Evolutionary conservation across 2,113 vertebrate species (phyloP).

Genomic region (Daphoenositta chrysoptera): DNA sequence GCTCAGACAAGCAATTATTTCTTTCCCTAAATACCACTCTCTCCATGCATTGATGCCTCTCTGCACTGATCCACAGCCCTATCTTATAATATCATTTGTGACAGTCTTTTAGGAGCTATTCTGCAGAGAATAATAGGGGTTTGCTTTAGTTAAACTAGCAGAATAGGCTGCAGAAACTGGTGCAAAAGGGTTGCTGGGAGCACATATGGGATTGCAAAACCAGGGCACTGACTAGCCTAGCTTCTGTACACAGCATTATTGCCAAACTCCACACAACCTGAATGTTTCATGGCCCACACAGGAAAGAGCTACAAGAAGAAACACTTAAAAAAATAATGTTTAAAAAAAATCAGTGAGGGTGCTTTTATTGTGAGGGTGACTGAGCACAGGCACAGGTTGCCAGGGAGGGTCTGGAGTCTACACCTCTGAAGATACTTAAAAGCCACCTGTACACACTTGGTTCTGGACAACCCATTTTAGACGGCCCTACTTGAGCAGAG

Average conservation of each 20-base stretch:
- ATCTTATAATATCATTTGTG: neutral
- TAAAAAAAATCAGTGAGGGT: neutral
- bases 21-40: constrained; percentile 43
- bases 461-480: too few species aligned
- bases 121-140: neutral
- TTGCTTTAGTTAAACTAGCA: neutral
- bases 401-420: neutral
- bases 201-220: neutral
- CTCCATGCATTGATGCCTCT: neutral
- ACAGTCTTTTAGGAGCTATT: constrained; percentile 1
- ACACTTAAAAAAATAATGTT: neutral
- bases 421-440: neutral
- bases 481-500: rapidly evolving
- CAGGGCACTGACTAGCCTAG: neutral
- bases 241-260: neutral
- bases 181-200: neutral
- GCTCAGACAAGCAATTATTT: constrained; percentile 56
- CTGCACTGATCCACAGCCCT: neutral
- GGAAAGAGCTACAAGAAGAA: neutral
- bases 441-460: rapidly evolving
- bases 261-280: neutral
- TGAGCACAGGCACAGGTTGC: neutral
- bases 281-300: neutral
- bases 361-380: neutral
- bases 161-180: neutral